phyloP scores from a whole-genome alignment of 2,888 invertebrate genomes.

The Amphimallon solstitiale region DNA sequence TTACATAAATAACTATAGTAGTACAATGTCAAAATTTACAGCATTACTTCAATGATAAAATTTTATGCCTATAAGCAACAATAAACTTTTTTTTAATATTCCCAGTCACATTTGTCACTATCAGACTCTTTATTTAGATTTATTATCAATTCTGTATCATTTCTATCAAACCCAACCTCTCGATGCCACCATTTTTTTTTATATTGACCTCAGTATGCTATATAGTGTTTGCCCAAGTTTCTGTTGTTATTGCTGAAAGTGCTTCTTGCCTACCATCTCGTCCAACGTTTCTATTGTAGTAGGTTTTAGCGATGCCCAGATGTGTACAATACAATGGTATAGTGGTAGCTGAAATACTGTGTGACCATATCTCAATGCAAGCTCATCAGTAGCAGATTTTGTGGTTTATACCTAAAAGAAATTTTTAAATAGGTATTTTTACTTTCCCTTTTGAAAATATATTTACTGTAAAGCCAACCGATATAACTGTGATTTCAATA shows the following conservation, averaged over 20 bases:
- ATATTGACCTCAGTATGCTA: neutral
- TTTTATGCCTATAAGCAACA: too few relatives aligned
- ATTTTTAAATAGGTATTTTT: neutral
- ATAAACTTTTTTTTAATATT: too few relatives aligned
- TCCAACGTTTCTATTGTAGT: neutral
- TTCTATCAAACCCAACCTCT: too few relatives aligned
- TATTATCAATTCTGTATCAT: too few relatives aligned
- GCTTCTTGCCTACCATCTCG: neutral
- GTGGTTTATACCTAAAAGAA: neutral
- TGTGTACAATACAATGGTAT: slow-evolving; percentile 22
- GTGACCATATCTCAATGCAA: slow-evolving; percentile 15
- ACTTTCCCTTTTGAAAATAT: too few relatives aligned
- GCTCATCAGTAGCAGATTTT: neutral
- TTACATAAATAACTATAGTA: too few relatives aligned
- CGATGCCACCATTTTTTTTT: too few relatives aligned
- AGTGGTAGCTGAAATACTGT: slow-evolving; percentile 5
- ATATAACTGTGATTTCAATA: neutral
- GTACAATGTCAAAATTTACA: too few relatives aligned
- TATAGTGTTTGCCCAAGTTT: neutral
- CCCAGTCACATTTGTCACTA: too few relatives aligned
- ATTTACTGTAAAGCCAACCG: too few relatives aligned
- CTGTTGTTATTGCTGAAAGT: neutral
- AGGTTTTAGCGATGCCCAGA: slow-evolving; percentile 22
- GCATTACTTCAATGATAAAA: too few relatives aligned
- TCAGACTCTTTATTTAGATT: too few relatives aligned